A percentile compares a stretch with the other conserved stretches of the same genome.
Evolutionary conservation across 2,797 vertebrate species (phyloP).

Genomic region (Atherinosoma microstoma): DNA sequence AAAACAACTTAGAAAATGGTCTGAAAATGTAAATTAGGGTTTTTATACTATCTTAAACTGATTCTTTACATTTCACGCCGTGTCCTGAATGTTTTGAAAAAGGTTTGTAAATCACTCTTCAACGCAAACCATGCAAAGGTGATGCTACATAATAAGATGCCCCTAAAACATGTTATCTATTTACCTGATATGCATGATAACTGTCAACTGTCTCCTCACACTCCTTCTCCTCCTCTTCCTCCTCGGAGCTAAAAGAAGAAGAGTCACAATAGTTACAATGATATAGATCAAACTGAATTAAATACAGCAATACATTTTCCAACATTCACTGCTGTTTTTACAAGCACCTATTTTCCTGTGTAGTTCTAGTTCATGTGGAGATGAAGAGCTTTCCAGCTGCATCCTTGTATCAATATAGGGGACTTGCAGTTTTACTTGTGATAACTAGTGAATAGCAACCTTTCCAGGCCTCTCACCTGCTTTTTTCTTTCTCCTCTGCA

Average conservation of each 20-base stretch:
- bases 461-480: conserved; percentile 81
- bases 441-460: neutral
- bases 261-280: neutral
- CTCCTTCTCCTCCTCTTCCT: conserved; percentile 88
- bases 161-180: neutral
- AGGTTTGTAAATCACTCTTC: neutral
- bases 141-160: neutral
- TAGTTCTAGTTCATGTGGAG: neutral
- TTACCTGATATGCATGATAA: conserved; percentile 86
- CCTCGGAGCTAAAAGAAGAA: conserved; percentile 86
- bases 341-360: neutral
- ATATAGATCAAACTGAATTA: neutral
- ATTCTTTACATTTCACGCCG: neutral
- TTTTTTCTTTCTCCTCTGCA: conserved; percentile 83
- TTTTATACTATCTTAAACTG: no score
- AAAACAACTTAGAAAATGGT: neutral
- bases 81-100: neutral
- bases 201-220: conserved; percentile 80
- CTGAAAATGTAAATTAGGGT: neutral
- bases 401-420: neutral
- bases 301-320: neutral
- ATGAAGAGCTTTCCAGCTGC: conserved; percentile 1
- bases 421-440: neutral
- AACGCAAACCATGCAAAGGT: neutral
- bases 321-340: neutral